Evolutionary conservation across 2,797 vertebrate genomes (phyloP).

Genomic region (Acropternis orthonyx): DNA sequence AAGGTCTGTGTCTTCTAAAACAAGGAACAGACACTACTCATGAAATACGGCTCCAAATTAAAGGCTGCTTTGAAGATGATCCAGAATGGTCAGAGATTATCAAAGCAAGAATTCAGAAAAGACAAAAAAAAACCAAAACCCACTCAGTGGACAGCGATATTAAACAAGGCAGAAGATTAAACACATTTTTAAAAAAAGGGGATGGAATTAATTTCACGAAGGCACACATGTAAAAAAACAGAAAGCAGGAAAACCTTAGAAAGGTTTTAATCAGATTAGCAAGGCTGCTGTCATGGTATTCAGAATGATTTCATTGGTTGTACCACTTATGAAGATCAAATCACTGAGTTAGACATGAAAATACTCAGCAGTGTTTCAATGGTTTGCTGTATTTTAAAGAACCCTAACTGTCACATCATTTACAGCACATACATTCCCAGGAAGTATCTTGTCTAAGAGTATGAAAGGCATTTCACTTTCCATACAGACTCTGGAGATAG

Average conservation of each 20-base stretch:
- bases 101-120: conserved; percentile 31
- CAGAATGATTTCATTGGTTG: not conserved
- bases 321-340: not conserved
- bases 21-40: not conserved
- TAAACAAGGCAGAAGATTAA: conserved; percentile 13
- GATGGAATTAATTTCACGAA: not conserved
- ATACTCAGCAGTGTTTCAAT: not conserved
- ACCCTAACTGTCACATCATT: not conserved
- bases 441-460: not conserved
- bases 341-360: not conserved
- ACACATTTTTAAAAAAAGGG: not conserved
- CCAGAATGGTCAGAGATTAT: conserved; percentile 42
- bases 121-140: not conserved
- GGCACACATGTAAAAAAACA: not conserved
- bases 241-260: not conserved
- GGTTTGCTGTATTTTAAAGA: not conserved
- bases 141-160: not conserved
- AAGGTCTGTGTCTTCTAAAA: not conserved
- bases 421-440: not conserved
- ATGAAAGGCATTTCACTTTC: conserved; percentile 19
- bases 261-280: conserved; percentile 20
- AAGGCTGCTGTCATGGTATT: not conserved
- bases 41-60: conserved; percentile 17
- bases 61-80: conserved; percentile 43
- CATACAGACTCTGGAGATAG: not conserved